Percentiles rank a stretch among this genome's conserved stretches.
Conservation (phyloP, 2,797 vertebrate species). For the Xenentodon cancila region DNA sequence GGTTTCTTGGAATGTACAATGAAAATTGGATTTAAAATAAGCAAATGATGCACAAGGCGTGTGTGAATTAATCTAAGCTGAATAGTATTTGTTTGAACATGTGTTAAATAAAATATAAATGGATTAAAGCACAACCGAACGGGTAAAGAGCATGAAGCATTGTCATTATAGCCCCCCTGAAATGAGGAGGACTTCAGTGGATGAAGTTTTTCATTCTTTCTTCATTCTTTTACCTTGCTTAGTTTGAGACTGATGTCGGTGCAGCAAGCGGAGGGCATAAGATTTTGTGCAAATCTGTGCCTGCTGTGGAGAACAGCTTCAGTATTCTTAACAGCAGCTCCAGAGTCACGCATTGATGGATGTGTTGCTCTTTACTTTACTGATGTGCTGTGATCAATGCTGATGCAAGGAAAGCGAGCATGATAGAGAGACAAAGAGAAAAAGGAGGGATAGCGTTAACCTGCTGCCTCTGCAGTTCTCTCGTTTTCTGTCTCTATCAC, state of each 20-base stretch:
- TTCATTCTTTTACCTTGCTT: slow-evolving; percentile 2
- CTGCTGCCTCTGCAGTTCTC: slow-evolving; percentile 73
- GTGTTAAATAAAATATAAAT: background rate
- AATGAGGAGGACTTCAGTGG: slow-evolving; percentile 5
- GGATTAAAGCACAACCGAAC: background rate
- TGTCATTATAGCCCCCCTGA: background rate
- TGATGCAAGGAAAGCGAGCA: slow-evolving; percentile 66
- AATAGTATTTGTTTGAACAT: no score
- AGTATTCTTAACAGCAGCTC: slow-evolving; percentile 66
- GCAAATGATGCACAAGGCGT: background rate
- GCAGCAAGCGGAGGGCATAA: slow-evolving; percentile 25
- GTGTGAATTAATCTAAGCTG: background rate
- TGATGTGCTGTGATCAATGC: slow-evolving; percentile 81
- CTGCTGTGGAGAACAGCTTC: slow-evolving; percentile 45
- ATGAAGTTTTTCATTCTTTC: slow-evolving; percentile 7
- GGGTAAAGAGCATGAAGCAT: background rate
- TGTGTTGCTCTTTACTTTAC: slow-evolving; percentile 76
- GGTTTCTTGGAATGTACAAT: background rate
- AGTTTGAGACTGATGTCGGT: slow-evolving; percentile 18
- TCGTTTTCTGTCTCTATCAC: slow-evolving; percentile 35
- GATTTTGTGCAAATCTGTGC: slow-evolving; percentile 29
- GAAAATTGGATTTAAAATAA: background rate
- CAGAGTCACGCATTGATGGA: slow-evolving; percentile 71
- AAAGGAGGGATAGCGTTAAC: slow-evolving; percentile 37
- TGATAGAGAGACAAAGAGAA: slow-evolving; percentile 27